These are phyloP conservation scores for Herpetotheres cachinnans DNA, from an alignment of 2,113 vertebrate genomes.

Conservation along the genomic window DNA sequence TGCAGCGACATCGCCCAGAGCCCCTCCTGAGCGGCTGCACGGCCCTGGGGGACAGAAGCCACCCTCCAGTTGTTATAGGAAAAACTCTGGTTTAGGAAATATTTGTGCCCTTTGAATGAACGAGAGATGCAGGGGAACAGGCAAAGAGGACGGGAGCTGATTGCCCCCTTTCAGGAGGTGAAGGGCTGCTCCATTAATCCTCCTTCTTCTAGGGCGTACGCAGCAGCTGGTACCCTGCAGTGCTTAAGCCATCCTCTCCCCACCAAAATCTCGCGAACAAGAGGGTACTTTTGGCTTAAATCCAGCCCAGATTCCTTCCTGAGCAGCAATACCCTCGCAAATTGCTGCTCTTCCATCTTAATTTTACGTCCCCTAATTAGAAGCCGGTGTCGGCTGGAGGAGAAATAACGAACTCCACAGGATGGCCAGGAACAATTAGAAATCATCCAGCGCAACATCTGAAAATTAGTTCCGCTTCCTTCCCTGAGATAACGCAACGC, in stretches of 20 bases:
- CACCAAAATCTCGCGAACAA: neutral
- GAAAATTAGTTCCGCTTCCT: neutral
- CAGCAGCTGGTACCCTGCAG: neutral
- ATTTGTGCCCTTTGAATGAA: neutral
- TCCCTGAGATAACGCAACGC: fast-evolving
- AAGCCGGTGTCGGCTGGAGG: neutral
- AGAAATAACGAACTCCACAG: neutral
- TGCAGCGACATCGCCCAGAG: fast-evolving
- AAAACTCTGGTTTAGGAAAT: neutral
- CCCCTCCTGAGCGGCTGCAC: neutral
- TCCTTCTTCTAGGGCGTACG: neutral
- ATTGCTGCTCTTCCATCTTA: conserved; percentile 2
- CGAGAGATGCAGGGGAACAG: neutral
- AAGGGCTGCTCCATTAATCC: neutral
- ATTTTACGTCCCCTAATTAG: conserved; percentile 19
- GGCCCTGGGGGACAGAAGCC: neutral
- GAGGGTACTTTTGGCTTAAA: neutral
- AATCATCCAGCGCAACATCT: neutral
- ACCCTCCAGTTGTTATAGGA: fast-evolving
- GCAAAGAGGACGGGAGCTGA: neutral
- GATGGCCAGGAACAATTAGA: conserved; percentile 5
- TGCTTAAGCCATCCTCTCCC: neutral
- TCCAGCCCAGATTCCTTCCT: neutral
- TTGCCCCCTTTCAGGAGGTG: fast-evolving
- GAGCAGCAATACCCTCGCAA: neutral